Evolutionary conservation across 1,140 invertebrate genomes (phyloP), one percentile per base, ranked within the genome.

Genomic region (Euura lappo): DNA sequence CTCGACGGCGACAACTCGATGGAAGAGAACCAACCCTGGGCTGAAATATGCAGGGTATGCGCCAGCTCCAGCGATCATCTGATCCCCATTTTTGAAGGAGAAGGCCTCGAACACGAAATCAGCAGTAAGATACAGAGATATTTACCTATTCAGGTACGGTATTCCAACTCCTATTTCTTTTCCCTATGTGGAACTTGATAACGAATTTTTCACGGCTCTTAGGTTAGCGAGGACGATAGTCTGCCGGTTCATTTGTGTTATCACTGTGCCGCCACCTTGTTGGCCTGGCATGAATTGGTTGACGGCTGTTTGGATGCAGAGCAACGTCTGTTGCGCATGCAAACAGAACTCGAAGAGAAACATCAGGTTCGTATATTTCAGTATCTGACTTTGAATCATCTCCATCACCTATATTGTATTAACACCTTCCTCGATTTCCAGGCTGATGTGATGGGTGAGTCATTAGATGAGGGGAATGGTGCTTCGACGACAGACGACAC

Each of bases 221-320:
- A 92, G 90, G 86, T 93, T 64, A 76, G 84, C 2, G 80, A 88
- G 79, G 78, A 78, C 42, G 92, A 93, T 78, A 79, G 75, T 8
- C 82, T 93, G 72, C 92, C 92, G 2, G 77, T 88, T 5, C 88
- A 90, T 74, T 82, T 93, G 65, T 94, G 93, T 86, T 90, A 89
- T 76, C 88, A 90, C 70, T 94, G 93, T 80, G 89, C 90, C 0
- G 89, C 88, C 66, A 91, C 90, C 0, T 76, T 94, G 28, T 78
- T 93, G 47, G 88, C 91, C 0, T 93, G 91, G 90, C 89, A 92
- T 79, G 89, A 92, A 72, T 85, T 93, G 47, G 84, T 89, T 28
- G 79, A 89, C 72, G 88, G 87, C 73, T 91, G 90, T 80, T 64
- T 89, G 28, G 88, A 89, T 71, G 90, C 91, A 4, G 90, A 93